Percentiles rank a stretch among this genome's conserved stretches.
These are phyloP conservation scores for Dipodomys ordii DNA, from an alignment of 2,113 vertebrate species.

Conservation along the genomic window DNA sequence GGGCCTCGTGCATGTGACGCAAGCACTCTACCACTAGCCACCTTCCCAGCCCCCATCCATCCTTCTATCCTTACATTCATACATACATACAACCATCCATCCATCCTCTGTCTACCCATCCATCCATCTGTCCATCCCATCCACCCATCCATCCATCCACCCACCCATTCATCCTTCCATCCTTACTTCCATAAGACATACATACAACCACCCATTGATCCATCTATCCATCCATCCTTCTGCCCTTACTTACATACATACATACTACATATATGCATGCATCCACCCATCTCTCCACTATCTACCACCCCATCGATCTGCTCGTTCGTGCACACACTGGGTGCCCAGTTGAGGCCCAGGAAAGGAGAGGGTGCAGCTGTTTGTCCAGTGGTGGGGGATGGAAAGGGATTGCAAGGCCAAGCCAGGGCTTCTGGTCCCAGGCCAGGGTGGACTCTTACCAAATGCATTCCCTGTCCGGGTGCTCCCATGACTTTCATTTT, in stretches of 20 bases:
- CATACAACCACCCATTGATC: too few species aligned
- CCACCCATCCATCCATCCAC: not conserved
- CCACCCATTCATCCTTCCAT: too few species aligned
- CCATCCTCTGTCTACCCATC: not conserved
- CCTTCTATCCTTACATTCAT: too few species aligned
- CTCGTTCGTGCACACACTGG: too few species aligned
- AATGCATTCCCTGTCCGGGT: not conserved
- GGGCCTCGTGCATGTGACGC: too few species aligned
- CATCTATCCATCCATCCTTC: not conserved
- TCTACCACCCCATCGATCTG: not conserved
- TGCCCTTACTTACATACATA: not conserved
- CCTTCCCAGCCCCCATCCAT: too few species aligned
- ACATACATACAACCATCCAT: rapidly evolving
- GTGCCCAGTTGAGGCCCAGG: too few species aligned
- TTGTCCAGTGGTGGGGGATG: not conserved
- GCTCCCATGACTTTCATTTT: not conserved
- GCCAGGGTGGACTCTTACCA: not conserved
- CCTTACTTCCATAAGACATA: too few species aligned
- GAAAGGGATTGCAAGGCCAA: rapidly evolving
- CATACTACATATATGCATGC: too few species aligned
- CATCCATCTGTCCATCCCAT: too few species aligned
- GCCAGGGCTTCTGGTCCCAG: not conserved
- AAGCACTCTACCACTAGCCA: too few species aligned
- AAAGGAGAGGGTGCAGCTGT: rapidly evolving
- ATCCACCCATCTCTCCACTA: too few species aligned